These are phyloP conservation scores for Rhodeus uyekii DNA, from an alignment of 2,797 vertebrate species.

Conservation along the genomic window DNA sequence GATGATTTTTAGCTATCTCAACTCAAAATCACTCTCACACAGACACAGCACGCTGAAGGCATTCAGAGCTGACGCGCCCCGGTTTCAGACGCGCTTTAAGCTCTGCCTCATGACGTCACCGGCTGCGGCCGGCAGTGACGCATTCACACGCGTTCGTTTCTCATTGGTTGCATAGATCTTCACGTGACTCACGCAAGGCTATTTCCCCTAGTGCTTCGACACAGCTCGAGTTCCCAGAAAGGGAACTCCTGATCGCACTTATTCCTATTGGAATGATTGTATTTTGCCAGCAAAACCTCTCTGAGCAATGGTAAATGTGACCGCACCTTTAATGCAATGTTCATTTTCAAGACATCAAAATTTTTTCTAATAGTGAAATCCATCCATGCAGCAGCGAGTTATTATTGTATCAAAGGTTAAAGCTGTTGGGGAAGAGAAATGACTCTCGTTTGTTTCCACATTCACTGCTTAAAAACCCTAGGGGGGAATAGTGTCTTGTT, in stretches of 20 bases:
- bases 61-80: too few species aligned
- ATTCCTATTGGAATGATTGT: neutral
- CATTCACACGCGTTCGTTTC: too few species aligned
- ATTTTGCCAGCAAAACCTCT: neutral
- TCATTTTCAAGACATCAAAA: slow-evolving; percentile 8
- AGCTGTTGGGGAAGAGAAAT: slow-evolving; percentile 47
- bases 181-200: too few species aligned
- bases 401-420: slow-evolving; percentile 58
- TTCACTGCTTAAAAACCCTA: slow-evolving; percentile 47
- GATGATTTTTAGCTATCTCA: too few species aligned
- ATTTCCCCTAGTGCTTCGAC: too few species aligned
- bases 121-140: too few species aligned
- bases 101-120: too few species aligned
- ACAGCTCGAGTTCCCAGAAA: too few species aligned
- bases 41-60: too few species aligned
- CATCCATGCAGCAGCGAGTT: slow-evolving; percentile 49
- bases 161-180: too few species aligned
- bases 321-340: slow-evolving; percentile 24
- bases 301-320: neutral
- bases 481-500: slow-evolving; percentile 12
- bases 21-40: too few species aligned
- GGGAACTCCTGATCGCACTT: neutral
- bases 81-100: too few species aligned
- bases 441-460: slow-evolving; percentile 57
- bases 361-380: slow-evolving; percentile 50